Evolutionary conservation across 1,140 invertebrate genomes (phyloP).

Genomic region (Solenopsis fugax): DNA sequence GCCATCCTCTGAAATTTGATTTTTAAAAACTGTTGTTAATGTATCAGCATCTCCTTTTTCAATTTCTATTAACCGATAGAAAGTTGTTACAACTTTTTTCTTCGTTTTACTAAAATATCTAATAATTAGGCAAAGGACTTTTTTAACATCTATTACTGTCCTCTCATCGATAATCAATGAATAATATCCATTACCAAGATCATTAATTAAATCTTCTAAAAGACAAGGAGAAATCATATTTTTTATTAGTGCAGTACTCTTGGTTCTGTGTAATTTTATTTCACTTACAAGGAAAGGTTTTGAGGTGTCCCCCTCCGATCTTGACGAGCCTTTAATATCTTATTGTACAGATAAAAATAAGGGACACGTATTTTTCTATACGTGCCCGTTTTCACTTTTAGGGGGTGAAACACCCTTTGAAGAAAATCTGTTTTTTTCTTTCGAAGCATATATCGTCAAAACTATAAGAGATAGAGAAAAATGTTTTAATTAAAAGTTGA

Average conservation of each 20-base stretch:
- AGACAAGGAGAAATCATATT: slow-evolving; percentile 11
- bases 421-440: too few species aligned
- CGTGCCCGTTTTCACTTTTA: too few species aligned
- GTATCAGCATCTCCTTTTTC: neutral
- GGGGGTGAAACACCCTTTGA: too few species aligned
- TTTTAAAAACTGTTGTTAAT: neutral
- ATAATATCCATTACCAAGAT: neutral
- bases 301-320: too few species aligned
- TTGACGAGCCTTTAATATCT: too few species aligned
- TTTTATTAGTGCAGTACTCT: slow-evolving; percentile 2
- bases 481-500: too few species aligned
- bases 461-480: too few species aligned
- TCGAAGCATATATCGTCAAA: too few species aligned
- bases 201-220: neutral
- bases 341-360: too few species aligned
- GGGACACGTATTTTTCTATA: too few species aligned
- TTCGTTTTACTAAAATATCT: neutral
- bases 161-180: slow-evolving; percentile 2
- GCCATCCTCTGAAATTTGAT: neutral
- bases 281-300: too few species aligned
- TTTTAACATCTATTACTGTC: neutral
- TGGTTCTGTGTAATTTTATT: slow-evolving; percentile 10
- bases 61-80: slow-evolving; percentile 11
- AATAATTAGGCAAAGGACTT: neutral
- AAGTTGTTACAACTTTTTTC: neutral